These are phyloP conservation scores for Alces alces DNA, from an alignment of 2,113 vertebrate species.

Conservation along the genomic window DNA sequence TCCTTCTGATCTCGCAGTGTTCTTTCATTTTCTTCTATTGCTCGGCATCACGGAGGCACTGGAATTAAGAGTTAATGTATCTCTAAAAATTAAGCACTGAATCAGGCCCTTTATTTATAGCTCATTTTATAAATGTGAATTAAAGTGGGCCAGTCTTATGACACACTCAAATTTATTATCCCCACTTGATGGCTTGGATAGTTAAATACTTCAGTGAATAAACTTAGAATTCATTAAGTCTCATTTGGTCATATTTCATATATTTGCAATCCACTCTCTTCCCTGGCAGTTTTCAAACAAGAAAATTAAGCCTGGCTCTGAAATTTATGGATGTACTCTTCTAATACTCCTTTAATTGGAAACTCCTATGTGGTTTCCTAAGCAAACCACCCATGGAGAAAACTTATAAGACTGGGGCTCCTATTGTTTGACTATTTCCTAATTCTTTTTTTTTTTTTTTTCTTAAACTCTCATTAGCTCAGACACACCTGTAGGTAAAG, in stretches of 20 bases:
- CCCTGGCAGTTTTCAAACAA: constrained; percentile 73
- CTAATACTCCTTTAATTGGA: constrained; percentile 75
- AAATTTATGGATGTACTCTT: constrained; percentile 73
- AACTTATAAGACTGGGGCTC: constrained; percentile 57
- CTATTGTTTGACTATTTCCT: constrained; percentile 68
- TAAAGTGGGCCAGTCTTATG: constrained; percentile 75
- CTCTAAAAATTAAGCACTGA: constrained; percentile 62
- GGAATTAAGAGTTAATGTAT: constrained; percentile 28
- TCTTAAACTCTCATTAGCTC: constrained; percentile 60
- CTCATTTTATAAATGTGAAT: constrained; percentile 75
- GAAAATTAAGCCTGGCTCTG: constrained; percentile 72
- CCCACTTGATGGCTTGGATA: constrained; percentile 65
- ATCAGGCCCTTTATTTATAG: constrained; percentile 63
- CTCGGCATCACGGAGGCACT: neutral
- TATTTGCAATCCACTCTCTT: constrained; percentile 72
- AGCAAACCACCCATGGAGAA: constrained; percentile 59
- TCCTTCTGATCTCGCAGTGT: neutral
- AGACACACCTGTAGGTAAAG: constrained; percentile 11
- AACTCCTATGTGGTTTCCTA: constrained; percentile 61
- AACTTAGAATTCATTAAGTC: constrained; percentile 77
- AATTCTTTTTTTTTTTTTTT: constrained; percentile 31
- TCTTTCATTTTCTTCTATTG: neutral
- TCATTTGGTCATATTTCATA: constrained; percentile 74
- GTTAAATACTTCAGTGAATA: constrained; percentile 71
- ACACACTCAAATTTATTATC: constrained; percentile 76